A percentile compares a stretch with the other conserved stretches of the same genome.
phyloP scores from a whole-genome alignment of 2,113 vertebrate genomes.

The Diadophis punctatus region DNA sequence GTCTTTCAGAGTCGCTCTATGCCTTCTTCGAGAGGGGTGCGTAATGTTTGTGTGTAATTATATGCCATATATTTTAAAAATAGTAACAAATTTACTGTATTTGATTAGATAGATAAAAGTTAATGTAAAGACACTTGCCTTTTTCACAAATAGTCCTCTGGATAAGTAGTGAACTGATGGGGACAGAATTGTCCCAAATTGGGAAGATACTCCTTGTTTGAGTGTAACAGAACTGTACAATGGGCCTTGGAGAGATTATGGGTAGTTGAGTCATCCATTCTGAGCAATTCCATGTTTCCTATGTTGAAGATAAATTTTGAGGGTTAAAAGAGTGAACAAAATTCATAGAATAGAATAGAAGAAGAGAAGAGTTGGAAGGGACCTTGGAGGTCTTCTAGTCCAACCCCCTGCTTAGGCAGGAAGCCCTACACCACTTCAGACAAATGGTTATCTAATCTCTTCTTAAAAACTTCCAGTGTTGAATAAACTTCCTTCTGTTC shows the following conservation, averaged over 20 bases:
- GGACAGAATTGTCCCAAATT: neutral
- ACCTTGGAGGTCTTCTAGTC: too few relatives aligned
- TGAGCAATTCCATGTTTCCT: neutral
- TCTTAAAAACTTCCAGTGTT: neutral
- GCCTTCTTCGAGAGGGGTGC: neutral
- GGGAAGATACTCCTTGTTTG: neutral
- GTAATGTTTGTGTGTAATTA: neutral
- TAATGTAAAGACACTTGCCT: neutral
- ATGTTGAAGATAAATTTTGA: neutral
- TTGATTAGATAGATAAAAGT: neutral
- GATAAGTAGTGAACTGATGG: neutral
- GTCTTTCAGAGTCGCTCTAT: neutral
- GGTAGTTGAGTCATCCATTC: neutral
- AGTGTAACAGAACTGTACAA: neutral
- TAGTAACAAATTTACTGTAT: neutral
- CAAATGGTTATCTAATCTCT: too few relatives aligned
- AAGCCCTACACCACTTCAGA: too few relatives aligned
- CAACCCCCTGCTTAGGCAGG: too few relatives aligned
- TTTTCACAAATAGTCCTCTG: too few relatives aligned
- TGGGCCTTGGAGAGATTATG: neutral
- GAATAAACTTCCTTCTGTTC: neutral
- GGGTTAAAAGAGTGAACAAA: neutral
- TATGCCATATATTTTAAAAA: neutral
- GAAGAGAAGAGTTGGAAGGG: too few relatives aligned
- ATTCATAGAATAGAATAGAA: too few relatives aligned